These are phyloP conservation scores for Chaetops frenatus DNA, from an alignment of 2,113 vertebrate genomes.

Conservation along the genomic window DNA sequence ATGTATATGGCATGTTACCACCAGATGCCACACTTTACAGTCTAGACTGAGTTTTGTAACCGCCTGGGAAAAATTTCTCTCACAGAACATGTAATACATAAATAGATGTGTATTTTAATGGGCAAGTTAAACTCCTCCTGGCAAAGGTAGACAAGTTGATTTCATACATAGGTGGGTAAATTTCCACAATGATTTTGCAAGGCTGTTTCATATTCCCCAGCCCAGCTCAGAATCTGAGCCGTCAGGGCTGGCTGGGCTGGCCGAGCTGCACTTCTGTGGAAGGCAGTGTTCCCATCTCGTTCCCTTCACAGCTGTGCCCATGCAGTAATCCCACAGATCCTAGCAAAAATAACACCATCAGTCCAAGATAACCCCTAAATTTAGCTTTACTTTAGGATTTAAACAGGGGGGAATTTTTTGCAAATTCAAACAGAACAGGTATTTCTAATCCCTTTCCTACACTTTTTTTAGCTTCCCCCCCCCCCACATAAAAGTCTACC, in stretches of 20 bases:
- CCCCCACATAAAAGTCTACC: not conserved
- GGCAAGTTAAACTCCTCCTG: slow-evolving; percentile 61
- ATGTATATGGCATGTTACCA: slow-evolving; percentile 44
- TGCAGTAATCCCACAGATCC: not conserved
- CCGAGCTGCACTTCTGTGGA: not conserved
- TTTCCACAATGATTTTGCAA: slow-evolving; percentile 65
- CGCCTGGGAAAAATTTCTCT: slow-evolving; percentile 62
- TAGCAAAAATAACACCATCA: not conserved
- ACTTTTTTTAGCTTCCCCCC: not conserved
- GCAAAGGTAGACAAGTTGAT: slow-evolving; percentile 50
- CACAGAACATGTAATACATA: slow-evolving; percentile 58
- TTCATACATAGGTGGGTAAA: slow-evolving; percentile 57
- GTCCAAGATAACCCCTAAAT: not conserved
- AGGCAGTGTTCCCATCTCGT: not conserved
- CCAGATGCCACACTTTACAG: slow-evolving; percentile 50
- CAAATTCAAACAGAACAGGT: not conserved
- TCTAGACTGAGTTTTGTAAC: slow-evolving; percentile 62
- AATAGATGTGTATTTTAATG: slow-evolving; percentile 64
- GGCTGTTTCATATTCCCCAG: slow-evolving; percentile 31
- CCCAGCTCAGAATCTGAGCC: not conserved
- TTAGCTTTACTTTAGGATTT: not conserved
- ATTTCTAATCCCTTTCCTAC: not conserved
- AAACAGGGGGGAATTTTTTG: not conserved
- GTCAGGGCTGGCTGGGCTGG: not conserved
- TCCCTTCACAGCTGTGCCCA: not conserved